Percentiles rank a stretch among this genome's conserved stretches.
Conservation (phyloP, 2,113 vertebrate species). For the Bombycilla garrulus region DNA sequence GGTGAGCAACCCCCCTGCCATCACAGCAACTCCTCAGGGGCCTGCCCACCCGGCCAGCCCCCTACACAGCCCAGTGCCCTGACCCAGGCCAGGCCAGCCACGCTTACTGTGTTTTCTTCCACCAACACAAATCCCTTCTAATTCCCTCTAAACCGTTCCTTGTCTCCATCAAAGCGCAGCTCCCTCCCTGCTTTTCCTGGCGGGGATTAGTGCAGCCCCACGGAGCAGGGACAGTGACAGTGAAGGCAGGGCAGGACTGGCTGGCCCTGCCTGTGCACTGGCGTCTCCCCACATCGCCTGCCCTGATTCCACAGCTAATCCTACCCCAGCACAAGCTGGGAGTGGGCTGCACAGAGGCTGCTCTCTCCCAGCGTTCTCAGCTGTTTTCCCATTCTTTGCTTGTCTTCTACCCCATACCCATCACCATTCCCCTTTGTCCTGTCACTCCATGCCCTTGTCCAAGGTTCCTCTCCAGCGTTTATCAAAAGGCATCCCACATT, state of each 20-base stretch:
- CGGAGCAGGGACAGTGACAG: not conserved
- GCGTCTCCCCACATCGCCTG: not conserved
- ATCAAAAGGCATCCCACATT: not conserved
- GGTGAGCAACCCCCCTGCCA: not conserved
- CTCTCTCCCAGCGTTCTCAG: not conserved
- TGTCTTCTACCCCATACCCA: not conserved
- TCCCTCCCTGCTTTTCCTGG: not conserved
- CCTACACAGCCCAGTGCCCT: not conserved
- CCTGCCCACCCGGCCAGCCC: accelerated
- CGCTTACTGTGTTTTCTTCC: not conserved
- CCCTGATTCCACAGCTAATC: not conserved
- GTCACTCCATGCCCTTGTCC: not conserved
- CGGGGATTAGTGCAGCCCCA: not conserved
- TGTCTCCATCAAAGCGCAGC: not conserved
- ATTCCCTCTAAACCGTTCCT: slow-evolving; percentile 30
- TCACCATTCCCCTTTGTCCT: not conserved
- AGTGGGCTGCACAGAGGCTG: not conserved
- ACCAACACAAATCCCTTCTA: slow-evolving; percentile 26
- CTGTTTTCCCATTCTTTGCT: not conserved
- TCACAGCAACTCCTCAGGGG: not conserved
- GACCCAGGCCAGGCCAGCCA: not conserved
- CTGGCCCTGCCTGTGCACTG: not conserved
- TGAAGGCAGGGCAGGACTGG: not conserved
- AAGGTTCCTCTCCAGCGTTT: not conserved
- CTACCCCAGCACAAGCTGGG: not conserved